A percentile compares a stretch with the other conserved stretches of the same genome.
Evolutionary conservation across 2,888 invertebrate species (phyloP).

Genomic region (Lymantria dispar): DNA sequence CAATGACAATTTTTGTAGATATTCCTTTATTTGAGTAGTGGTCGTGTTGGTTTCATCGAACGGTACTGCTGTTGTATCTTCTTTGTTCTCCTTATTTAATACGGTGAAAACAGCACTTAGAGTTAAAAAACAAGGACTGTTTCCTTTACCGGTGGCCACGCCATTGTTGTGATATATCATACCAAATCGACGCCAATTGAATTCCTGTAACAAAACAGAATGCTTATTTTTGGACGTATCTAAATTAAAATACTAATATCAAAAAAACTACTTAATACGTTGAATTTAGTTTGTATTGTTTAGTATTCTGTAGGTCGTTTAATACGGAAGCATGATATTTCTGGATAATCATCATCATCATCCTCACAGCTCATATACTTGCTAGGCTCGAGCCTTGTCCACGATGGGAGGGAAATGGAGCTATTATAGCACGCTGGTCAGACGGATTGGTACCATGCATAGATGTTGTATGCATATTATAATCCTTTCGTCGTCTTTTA

Average conservation of each 20-base stretch:
- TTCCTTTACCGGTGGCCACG: constrained; percentile 82
- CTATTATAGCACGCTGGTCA: too few relatives aligned
- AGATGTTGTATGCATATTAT: too few relatives aligned
- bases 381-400: too few relatives aligned
- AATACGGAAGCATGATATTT: too few relatives aligned
- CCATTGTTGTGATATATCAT: constrained; percentile 89
- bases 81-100: constrained; percentile 63
- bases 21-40: constrained; percentile 77
- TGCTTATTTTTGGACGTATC: not conserved
- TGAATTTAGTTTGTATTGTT: too few relatives aligned
- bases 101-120: constrained; percentile 85
- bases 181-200: constrained; percentile 88
- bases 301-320: too few relatives aligned
- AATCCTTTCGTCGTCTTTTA: too few relatives aligned
- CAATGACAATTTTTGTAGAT: constrained; percentile 83
- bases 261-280: too few relatives aligned
- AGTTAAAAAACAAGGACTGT: constrained; percentile 90
- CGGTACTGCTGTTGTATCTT: constrained; percentile 75
- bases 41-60: constrained; percentile 85
- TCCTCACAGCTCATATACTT: too few relatives aligned
- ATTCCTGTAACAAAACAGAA: constrained; percentile 77
- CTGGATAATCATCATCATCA: too few relatives aligned
- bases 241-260: not conserved
- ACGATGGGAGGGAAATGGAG: too few relatives aligned
- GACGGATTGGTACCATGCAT: too few relatives aligned